Conservation (phyloP, 2,888 invertebrate genomes). For the Octonoba sinensis region DNA sequence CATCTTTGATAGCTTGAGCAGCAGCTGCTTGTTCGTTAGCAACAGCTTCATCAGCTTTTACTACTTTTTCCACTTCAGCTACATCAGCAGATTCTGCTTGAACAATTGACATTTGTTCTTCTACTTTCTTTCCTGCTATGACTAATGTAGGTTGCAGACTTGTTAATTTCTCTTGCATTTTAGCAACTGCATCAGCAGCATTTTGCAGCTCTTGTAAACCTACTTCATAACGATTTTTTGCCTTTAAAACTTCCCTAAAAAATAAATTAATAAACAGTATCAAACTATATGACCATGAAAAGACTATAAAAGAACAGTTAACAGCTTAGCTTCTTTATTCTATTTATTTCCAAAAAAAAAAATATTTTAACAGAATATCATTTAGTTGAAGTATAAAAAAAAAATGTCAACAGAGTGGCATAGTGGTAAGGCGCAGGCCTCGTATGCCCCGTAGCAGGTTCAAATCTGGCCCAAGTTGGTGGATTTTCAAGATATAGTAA, state of each 20-base stretch:
- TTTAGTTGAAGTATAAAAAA: too few relatives aligned
- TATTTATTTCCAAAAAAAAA: too few relatives aligned
- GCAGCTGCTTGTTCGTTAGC: slow-evolving; percentile 93
- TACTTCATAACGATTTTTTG: slow-evolving; percentile 78
- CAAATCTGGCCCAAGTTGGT: too few relatives aligned
- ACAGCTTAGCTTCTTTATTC: slow-evolving; percentile 76
- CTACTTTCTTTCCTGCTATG: slow-evolving; percentile 89
- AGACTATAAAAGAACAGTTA: too few relatives aligned
- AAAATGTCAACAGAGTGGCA: too few relatives aligned
- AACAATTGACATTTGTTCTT: slow-evolving; percentile 94
- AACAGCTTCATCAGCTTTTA: slow-evolving; percentile 92
- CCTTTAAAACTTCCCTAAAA: slow-evolving; percentile 56
- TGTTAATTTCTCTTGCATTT: slow-evolving; percentile 88
- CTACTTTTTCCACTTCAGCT: slow-evolving; percentile 91
- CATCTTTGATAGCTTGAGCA: slow-evolving; percentile 95
- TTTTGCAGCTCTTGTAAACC: slow-evolving; percentile 92
- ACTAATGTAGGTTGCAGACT: slow-evolving; percentile 89
- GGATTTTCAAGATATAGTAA: too few relatives aligned
- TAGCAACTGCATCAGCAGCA: slow-evolving; percentile 88
- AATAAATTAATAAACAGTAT: background rate
- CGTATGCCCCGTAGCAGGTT: too few relatives aligned
- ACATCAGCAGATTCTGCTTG: slow-evolving; percentile 95
- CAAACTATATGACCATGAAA: too few relatives aligned
- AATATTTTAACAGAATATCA: too few relatives aligned
- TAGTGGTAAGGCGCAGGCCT: too few relatives aligned